Base-by-base conservation (phyloP, 2,888 invertebrate species). In the Neoascia interrupta region DNA sequence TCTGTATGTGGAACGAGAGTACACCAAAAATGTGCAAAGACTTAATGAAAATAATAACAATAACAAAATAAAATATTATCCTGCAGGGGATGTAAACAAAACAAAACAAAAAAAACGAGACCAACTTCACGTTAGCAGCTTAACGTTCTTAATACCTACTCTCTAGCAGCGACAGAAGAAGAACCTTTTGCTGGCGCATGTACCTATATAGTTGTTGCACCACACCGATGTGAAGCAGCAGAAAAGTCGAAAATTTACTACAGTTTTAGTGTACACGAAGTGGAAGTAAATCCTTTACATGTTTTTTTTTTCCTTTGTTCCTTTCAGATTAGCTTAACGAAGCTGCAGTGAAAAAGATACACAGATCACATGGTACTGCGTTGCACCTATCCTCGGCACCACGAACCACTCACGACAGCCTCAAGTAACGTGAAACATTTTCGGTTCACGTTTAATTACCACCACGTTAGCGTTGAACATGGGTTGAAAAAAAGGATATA, bases 1-100 rank as follows among this genome's bases (percentile, higher is more conserved):
- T 16, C 16, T n/a, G n/a, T 2, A n/a, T 36, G 45, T 13, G 18
- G n/a, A 11, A 4, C 23, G 31, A 5, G 11, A 39, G 39, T 13
- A 28, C 21, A n/a, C 26, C 16, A 18, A 21, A 13, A 39, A 37
- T 56, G 18, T 45, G 26, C 47, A 56, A 36, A 19, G 37, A 41
- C 56, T 47, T 16, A 58, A 58, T 49, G 34, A 58, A 68, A 49
- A 68, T 68, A 58, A 58, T 68, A 68, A 58, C 68, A 58, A 68
- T 58, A 68, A 58, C 49, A 11, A 68, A 49, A 58, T 58, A 41
- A 68, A 68, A 68, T 68, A 56, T 68, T 68, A 39, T 39, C 66
- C 66, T 68, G 49, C 39, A 58, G 39, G 16, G 54, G 41, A 47
- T 68, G 39, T 36, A 47, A 58, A 41, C 47, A 47, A 68, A 39